Percentiles rank a stretch among this genome's conserved stretches.
Conservation (phyloP, 2,113 vertebrate species). For the Gopherus evgoodei region DNA sequence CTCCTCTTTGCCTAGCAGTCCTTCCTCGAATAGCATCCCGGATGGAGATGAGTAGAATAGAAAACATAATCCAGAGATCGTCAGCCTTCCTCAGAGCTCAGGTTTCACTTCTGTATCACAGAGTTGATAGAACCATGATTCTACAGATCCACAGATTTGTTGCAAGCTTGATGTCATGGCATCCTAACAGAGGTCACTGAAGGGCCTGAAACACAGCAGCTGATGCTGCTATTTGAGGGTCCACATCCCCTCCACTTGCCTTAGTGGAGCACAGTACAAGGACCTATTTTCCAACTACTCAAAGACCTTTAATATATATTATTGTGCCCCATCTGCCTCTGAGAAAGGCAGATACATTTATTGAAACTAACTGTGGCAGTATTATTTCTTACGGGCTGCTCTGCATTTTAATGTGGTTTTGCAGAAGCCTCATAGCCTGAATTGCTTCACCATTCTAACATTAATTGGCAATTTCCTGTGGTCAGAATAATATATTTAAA, state of each 20-base stretch:
- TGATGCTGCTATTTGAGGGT: background rate
- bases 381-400: background rate
- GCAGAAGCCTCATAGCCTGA: background rate
- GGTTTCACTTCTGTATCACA: background rate
- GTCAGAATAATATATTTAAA: conserved; percentile 62
- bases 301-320: background rate
- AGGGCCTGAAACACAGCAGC: background rate
- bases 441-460: conserved; percentile 25
- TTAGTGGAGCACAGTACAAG: background rate
- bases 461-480: conserved; percentile 68
- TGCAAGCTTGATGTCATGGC: background rate
- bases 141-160: background rate
- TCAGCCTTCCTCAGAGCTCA: background rate
- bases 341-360: background rate
- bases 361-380: background rate
- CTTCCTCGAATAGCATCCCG: no score
- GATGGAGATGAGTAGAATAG: background rate
- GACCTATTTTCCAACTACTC: background rate
- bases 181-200: background rate
- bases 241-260: background rate
- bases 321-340: background rate
- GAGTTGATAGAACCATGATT: background rate
- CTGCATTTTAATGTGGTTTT: conserved; percentile 12
- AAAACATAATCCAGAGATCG: background rate
- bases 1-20: no score